Percentiles rank a stretch among this genome's conserved stretches.
Evolutionary conservation across 2,797 vertebrate species (phyloP).

Genomic region (Pangasius mekongensis): DNA sequence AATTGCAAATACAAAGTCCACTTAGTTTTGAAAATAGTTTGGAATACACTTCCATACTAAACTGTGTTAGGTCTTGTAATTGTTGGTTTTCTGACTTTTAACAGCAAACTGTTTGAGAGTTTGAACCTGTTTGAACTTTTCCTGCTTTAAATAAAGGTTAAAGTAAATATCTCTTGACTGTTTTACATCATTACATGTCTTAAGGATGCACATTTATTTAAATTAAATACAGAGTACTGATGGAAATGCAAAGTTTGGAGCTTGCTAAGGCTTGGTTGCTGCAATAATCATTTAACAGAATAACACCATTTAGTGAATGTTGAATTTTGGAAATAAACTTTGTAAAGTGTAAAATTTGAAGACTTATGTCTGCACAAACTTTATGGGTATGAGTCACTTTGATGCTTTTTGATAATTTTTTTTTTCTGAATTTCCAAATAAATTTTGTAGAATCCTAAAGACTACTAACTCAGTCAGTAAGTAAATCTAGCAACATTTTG

Average conservation of each 20-base stretch:
- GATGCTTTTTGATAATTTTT: background rate
- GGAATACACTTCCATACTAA: no score
- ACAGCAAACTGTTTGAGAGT: background rate
- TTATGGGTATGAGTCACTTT: background rate
- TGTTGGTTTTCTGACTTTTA: background rate
- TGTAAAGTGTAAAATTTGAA: background rate
- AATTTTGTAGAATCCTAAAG: background rate
- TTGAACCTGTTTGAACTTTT: background rate
- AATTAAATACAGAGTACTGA: background rate
- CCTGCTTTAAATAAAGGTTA: background rate
- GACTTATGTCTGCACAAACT: background rate
- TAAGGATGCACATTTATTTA: conserved; percentile 1
- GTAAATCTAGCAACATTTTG: background rate
- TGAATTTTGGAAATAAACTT: background rate
- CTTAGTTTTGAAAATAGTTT: no score
- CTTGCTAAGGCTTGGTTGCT: background rate
- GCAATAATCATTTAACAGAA: background rate
- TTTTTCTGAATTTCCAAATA: background rate
- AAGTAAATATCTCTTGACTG: background rate
- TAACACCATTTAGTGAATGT: background rate
- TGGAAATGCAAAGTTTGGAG: background rate
- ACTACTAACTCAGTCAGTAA: background rate
- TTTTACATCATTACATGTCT: background rate
- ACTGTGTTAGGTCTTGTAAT: background rate
- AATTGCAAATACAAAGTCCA: no score